Evolutionary conservation across 1,140 invertebrate genomes (phyloP), one percentile per base, ranked within the genome.

Genomic region (Conus betulinus): DNA sequence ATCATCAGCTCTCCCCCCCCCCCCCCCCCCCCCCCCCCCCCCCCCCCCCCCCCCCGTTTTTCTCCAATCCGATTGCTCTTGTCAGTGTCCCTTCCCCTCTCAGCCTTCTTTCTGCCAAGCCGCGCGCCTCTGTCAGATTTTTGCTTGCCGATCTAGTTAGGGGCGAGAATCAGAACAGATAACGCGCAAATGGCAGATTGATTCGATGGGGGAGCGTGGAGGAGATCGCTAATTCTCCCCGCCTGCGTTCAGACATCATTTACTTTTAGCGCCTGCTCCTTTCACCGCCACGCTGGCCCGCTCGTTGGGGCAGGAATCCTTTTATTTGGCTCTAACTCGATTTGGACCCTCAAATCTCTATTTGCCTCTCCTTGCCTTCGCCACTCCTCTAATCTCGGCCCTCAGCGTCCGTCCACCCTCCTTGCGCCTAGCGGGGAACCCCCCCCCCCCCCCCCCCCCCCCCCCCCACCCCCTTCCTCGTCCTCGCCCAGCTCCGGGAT

Each of bases 211-310:
- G 78, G 60, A 63, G 60, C 71, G 79, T 82, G 55, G 74, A 60
- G 74, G 78, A 57, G 67, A n/a, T 63, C 76, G 83, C 84, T 89
- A 89, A 89, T 89, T 87, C 85, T 53, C 67, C 74, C 78, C 82
- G 71, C 11, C 85, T 57, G 84, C 88, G 74, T 89, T 89, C 88
- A 89, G 84, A 89, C 84, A 89, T 89, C 88, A 89, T 89, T 89
- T 89, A 89, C 88, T 86, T 89, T 89, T 89, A 79, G 76, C 84
- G 84, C 63, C 84, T 25, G 71, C 84, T 27, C 74, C 25, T 85
- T 86, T 85, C 84, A 85, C 55, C 39, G 15, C 8, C 83, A 27
- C 13, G 52, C 57, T 52, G 39, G 53, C 67, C 20, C 63, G 63
- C 27, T 53, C 39, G 84, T 71, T 85, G 39, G 71, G 85, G 17